Evolutionary conservation across 2,113 vertebrate genomes (phyloP).

Genomic region (Ramphastos sulfuratus): DNA sequence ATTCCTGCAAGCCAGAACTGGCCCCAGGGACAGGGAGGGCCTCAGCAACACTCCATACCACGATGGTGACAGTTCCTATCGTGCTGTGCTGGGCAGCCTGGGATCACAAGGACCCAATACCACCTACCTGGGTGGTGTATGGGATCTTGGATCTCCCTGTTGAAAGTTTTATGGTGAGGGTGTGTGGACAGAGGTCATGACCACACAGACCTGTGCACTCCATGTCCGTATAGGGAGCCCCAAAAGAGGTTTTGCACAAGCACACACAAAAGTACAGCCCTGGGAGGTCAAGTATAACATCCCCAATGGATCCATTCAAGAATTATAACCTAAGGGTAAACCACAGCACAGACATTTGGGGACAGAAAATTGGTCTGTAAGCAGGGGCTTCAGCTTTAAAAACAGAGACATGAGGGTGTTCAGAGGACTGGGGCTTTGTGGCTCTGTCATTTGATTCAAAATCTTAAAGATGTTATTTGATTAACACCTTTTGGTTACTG

Average conservation of each 20-base stretch:
- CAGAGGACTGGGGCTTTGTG: not conserved
- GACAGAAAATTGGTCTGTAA: not conserved
- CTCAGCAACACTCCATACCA: rapidly evolving
- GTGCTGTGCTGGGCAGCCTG: not conserved
- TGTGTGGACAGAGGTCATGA: rapidly evolving
- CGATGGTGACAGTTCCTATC: not conserved
- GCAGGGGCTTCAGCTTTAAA: not conserved
- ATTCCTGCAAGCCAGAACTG: not conserved
- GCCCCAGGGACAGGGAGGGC: not conserved
- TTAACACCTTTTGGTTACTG: not conserved
- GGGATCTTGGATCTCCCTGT: rapidly evolving
- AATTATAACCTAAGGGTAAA: not conserved
- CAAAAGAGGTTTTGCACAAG: not conserved
- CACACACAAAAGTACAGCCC: not conserved
- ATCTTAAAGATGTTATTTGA: not conserved
- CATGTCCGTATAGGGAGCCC: not conserved
- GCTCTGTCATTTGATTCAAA: not conserved
- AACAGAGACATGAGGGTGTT: not conserved
- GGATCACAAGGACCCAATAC: not conserved
- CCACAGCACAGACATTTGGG: not conserved
- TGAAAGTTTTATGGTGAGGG: not conserved
- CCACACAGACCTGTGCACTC: not conserved
- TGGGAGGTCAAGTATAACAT: not conserved
- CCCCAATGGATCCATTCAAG: not conserved
- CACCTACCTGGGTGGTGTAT: no score